Evolutionary conservation across 2,888 invertebrate species (phyloP).

Genomic region (Ganaspis brasiliensis): DNA sequence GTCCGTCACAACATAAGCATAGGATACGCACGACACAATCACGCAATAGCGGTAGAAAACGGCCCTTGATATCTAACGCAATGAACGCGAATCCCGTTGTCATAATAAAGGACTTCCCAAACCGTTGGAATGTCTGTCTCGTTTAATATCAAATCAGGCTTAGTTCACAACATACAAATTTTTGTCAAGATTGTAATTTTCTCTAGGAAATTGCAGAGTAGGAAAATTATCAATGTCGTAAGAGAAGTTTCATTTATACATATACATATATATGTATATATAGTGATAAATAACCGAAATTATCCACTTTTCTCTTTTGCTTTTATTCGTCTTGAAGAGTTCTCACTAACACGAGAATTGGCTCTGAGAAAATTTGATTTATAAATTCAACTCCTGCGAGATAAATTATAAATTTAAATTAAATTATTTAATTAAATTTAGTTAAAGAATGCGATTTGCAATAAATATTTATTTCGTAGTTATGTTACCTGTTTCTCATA

Average conservation of each 20-base stretch:
- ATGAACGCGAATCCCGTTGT: conserved; percentile 64
- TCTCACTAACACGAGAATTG: not conserved
- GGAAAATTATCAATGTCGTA: not conserved
- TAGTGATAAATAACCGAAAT: not conserved
- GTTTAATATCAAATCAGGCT: not conserved
- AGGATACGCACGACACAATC: conserved; percentile 51
- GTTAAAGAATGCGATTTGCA: not conserved
- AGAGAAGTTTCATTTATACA: not conserved
- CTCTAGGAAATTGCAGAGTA: not conserved
- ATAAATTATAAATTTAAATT: conserved; percentile 12
- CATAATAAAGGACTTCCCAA: conserved; percentile 59
- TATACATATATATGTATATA: not conserved
- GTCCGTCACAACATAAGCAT: conserved; percentile 56
- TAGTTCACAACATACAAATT: not conserved
- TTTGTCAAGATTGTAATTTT: not conserved
- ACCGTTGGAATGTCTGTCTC: conserved; percentile 4
- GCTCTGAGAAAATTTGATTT: not conserved
- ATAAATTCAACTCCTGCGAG: not conserved
- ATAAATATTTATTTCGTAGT: conserved; percentile 8
- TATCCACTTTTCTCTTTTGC: not conserved
- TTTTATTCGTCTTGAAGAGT: not conserved
- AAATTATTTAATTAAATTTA: not conserved
- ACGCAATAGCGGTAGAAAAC: conserved; percentile 20
- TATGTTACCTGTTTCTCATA: conserved; percentile 10
- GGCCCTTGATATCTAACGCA: conserved; percentile 17